phyloP scores from a whole-genome alignment of 2,888 invertebrate genomes.

The Aphidoletes aphidimyza region DNA sequence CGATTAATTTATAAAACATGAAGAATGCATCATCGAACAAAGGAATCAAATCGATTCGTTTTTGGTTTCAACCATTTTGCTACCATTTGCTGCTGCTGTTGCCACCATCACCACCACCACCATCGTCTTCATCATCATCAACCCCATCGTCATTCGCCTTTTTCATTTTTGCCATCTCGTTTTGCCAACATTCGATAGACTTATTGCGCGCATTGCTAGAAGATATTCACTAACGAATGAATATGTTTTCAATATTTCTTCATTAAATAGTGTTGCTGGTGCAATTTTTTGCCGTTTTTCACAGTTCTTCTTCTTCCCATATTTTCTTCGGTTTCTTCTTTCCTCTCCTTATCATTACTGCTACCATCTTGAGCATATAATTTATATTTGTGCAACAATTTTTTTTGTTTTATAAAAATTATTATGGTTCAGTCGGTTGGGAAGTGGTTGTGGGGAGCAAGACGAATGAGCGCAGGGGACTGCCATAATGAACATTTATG shows the following conservation, averaged over 20 bases:
- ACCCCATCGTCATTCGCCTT: no score
- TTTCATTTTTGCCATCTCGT: neutral
- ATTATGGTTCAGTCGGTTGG: slow-evolving; percentile 3
- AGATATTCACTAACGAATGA: slow-evolving; percentile 39
- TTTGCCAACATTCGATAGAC: neutral
- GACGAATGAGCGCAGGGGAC: neutral
- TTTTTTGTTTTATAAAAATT: slow-evolving; percentile 39
- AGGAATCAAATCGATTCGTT: slow-evolving; percentile 18
- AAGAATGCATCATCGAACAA: slow-evolving; percentile 51
- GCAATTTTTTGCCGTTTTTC: neutral
- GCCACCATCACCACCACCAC: no score
- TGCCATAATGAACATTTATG: slow-evolving; percentile 47
- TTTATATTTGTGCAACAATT: slow-evolving; percentile 36
- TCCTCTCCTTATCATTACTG: neutral
- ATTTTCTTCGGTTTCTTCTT: no score
- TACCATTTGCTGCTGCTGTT: neutral
- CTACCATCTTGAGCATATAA: slow-evolving; percentile 41
- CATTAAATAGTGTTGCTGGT: slow-evolving; percentile 2
- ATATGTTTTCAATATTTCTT: slow-evolving; percentile 50
- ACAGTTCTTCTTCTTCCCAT: no score
- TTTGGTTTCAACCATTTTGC: neutral
- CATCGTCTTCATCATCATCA: no score
- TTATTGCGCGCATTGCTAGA: neutral
- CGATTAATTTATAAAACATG: slow-evolving; percentile 51
- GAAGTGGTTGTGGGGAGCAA: no score